phyloP scores from a whole-genome alignment of 2,797 vertebrate genomes.

The Spea hammondii region DNA sequence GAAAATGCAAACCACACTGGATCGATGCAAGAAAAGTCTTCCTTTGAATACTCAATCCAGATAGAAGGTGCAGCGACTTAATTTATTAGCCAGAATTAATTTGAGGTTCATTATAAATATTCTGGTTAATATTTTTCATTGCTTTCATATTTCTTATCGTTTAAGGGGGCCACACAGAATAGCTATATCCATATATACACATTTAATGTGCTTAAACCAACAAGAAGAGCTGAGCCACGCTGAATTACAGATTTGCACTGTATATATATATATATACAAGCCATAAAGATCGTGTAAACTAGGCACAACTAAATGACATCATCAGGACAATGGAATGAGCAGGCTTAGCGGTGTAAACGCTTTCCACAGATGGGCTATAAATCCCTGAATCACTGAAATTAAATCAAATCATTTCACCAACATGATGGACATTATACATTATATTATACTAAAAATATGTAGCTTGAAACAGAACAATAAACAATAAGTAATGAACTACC shows the following conservation, averaged over 20 bases:
- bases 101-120: not conserved
- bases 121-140: not conserved
- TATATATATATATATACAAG: not conserved
- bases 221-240: not conserved
- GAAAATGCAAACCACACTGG: conserved; percentile 15
- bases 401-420: no score
- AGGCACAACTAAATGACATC: conserved; percentile 1
- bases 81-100: not conserved
- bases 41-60: not conserved
- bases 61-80: no score
- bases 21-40: not conserved
- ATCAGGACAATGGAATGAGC: not conserved
- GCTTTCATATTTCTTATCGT: not conserved
- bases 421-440: no score
- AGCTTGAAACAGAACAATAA: no score
- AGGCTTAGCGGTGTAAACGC: not conserved
- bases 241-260: not conserved
- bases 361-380: not conserved
- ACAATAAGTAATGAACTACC: no score
- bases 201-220: not conserved
- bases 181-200: no score
- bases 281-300: not conserved
- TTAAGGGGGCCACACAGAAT: no score
- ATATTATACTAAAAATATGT: no score
- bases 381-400: no score